phyloP scores from a whole-genome alignment of 2,797 vertebrate genomes.

The Peromyscus aztecus region DNA sequence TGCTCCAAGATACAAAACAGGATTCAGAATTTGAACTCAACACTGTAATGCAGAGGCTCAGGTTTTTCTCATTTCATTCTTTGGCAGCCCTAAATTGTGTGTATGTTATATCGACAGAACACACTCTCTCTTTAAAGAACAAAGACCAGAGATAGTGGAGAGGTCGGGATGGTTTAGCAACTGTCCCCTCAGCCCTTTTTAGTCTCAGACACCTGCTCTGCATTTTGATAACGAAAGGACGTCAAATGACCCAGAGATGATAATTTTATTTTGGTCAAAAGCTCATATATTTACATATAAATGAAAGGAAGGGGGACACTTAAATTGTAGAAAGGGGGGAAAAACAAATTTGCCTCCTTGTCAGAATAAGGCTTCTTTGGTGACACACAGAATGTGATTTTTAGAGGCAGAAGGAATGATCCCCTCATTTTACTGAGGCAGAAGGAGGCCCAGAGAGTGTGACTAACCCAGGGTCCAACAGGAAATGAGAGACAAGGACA shows the following conservation, averaged over 20 bases:
- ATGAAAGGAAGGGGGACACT: conserved; percentile 70
- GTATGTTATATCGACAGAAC: neutral
- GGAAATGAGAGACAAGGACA: neutral
- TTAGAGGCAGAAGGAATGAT: conserved; percentile 18
- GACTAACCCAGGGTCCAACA: neutral
- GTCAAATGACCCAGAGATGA: conserved; percentile 55
- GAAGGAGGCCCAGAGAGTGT: neutral
- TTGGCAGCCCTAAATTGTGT: neutral
- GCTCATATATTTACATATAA: conserved; percentile 75
- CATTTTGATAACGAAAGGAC: conserved; percentile 64
- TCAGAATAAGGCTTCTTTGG: conserved; percentile 62
- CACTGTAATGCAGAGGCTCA: neutral
- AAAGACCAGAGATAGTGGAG: neutral
- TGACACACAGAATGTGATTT: neutral
- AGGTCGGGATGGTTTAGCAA: neutral
- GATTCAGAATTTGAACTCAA: neutral
- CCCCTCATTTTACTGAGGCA: neutral
- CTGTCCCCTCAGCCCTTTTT: neutral
- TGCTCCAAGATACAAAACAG: neutral
- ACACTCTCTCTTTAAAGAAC: neutral
- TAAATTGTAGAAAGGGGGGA: conserved; percentile 52
- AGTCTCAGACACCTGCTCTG: conserved; percentile 53
- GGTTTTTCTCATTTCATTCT: neutral
- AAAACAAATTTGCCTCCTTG: conserved; percentile 52
- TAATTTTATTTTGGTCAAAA: conserved; percentile 78